These are phyloP conservation scores for Suricata suricatta DNA, from an alignment of 2,113 vertebrate species.

Conservation along the genomic window DNA sequence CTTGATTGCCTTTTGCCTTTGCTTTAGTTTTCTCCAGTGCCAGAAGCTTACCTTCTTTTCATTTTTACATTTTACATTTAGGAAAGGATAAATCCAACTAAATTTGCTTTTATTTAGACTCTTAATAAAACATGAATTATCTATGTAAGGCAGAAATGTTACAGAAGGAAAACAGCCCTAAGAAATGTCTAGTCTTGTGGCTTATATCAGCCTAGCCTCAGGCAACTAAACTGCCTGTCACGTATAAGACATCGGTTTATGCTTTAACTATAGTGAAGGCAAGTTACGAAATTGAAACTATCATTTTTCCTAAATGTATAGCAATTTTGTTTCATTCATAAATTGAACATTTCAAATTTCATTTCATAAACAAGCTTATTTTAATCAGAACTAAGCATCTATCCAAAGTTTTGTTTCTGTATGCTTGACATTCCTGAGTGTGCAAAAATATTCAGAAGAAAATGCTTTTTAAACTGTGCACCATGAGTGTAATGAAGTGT, in stretches of 20 bases:
- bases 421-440: background rate
- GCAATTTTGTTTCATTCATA: slow-evolving; percentile 36
- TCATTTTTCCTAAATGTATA: background rate
- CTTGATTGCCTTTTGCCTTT: background rate
- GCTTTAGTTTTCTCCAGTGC: slow-evolving; percentile 27
- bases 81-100: slow-evolving; percentile 48
- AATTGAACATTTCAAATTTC: slow-evolving; percentile 42
- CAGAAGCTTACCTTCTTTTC: slow-evolving; percentile 32
- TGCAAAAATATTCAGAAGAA: background rate
- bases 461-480: background rate
- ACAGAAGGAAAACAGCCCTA: slow-evolving; percentile 58
- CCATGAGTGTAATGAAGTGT: background rate
- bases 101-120: slow-evolving; percentile 67
- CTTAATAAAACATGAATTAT: slow-evolving; percentile 67
- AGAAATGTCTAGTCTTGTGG: slow-evolving; percentile 61
- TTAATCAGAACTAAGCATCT: background rate
- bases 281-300: background rate
- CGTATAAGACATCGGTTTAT: slow-evolving; percentile 27
- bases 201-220: slow-evolving; percentile 48
- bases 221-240: slow-evolving; percentile 50
- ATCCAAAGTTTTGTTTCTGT: background rate
- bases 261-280: slow-evolving; percentile 42
- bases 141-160: slow-evolving; percentile 51
- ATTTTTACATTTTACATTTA: slow-evolving; percentile 56
- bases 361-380: background rate